A percentile compares a stretch with the other conserved stretches of the same genome.
These are phyloP conservation scores for Trissonchulus latispiculum DNA, from an alignment of 2,888 invertebrate genomes.

Conservation along the genomic window DNA sequence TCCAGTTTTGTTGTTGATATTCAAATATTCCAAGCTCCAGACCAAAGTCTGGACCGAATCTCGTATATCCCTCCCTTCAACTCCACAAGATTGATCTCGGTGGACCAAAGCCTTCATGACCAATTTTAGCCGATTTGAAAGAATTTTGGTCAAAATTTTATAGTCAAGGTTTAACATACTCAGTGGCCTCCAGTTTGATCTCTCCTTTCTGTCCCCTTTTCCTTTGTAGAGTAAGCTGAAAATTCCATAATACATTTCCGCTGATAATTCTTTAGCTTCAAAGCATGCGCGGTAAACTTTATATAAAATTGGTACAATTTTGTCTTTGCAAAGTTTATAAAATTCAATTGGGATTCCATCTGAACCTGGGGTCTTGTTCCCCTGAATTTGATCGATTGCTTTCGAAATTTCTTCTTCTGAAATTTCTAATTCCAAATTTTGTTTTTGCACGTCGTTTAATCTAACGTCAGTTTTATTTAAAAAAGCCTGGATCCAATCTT, in stretches of 20 bases:
- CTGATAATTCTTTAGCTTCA: neutral
- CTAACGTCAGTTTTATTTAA: neutral
- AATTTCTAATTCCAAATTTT: neutral
- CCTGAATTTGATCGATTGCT: neutral
- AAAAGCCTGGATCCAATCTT: neutral
- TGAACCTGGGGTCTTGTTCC: neutral
- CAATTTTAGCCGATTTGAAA: neutral
- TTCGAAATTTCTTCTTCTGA: neutral
- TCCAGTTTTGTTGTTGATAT: neutral
- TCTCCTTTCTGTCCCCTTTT: neutral
- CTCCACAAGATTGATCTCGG: neutral
- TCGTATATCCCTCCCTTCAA: neutral
- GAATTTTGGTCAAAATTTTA: neutral
- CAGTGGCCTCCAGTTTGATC: neutral
- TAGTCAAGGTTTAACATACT: neutral
- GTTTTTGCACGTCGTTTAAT: neutral
- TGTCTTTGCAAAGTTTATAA: neutral
- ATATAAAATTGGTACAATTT: neutral
- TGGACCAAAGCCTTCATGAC: neutral
- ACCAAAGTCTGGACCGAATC: neutral
- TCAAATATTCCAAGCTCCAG: neutral
- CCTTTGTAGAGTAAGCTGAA: neutral
- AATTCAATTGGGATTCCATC: constrained; percentile 10
- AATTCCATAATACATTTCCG: neutral
- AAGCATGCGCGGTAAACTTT: neutral